These are phyloP conservation scores for Cuniculus paca DNA, from an alignment of 2,797 vertebrate species.

Conservation along the genomic window DNA sequence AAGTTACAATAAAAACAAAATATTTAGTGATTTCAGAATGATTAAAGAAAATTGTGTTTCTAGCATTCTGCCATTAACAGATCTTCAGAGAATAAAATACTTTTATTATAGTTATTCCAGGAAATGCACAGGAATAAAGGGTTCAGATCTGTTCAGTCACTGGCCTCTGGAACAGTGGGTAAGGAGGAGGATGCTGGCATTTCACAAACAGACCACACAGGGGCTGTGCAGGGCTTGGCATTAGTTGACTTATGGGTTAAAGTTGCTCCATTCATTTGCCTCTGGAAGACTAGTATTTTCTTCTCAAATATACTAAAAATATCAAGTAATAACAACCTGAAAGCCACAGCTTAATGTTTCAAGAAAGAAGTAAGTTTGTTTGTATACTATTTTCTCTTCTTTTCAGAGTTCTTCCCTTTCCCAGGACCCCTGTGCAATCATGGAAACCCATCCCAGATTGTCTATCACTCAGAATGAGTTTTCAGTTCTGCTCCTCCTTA, in stretches of 20 bases:
- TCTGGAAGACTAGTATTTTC: background rate
- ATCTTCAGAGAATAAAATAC: background rate
- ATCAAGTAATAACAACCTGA: background rate
- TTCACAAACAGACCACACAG: background rate
- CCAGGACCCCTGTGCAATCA: background rate
- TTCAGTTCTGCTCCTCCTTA: background rate
- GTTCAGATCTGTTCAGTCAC: background rate
- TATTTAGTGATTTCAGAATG: conserved; percentile 56
- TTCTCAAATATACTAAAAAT: background rate
- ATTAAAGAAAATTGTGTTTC: background rate
- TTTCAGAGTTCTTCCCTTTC: background rate
- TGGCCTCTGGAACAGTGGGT: background rate
- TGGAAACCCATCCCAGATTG: background rate
- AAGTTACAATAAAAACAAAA: conserved; percentile 30
- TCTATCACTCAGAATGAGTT: background rate
- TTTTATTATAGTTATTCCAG: background rate
- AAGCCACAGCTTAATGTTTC: background rate
- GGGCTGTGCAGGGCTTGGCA: background rate
- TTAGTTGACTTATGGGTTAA: background rate
- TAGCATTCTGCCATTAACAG: background rate
- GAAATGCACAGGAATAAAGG: background rate
- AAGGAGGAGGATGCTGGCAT: background rate
- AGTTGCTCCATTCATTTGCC: background rate
- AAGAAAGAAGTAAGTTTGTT: background rate
- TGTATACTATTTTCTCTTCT: background rate